These are phyloP conservation scores for Podarcis muralis DNA, from an alignment of 2,113 vertebrate genomes.

Conservation along the genomic window DNA sequence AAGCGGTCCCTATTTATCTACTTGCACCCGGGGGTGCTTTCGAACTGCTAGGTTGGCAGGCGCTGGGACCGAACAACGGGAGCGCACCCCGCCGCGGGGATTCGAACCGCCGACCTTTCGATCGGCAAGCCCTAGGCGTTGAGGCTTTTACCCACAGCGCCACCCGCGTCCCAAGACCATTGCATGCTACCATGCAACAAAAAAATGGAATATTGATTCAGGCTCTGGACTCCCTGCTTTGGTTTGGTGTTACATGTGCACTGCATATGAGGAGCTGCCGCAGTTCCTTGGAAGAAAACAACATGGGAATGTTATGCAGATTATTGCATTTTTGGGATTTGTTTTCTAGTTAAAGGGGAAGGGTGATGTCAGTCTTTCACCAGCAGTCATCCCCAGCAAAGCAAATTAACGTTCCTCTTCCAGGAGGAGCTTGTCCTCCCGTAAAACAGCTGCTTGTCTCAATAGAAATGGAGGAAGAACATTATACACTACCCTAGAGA, in stretches of 20 bases:
- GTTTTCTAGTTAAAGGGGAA: conserved; percentile 25
- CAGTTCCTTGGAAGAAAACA: conserved; percentile 23
- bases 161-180: too few species aligned
- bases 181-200: too few species aligned
- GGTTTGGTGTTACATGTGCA: background rate
- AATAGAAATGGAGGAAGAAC: conserved; percentile 22
- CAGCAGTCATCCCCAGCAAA: conserved; percentile 22
- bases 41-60: too few species aligned
- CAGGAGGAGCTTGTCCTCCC: conserved; percentile 39
- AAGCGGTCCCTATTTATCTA: too few species aligned
- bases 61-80: too few species aligned
- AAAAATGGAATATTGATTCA: background rate
- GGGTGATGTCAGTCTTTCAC: conserved; percentile 34
- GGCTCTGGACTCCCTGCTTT: background rate
- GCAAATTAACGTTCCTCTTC: conserved; percentile 53
- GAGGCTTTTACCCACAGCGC: too few species aligned
- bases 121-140: too few species aligned
- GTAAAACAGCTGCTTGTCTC: conserved; percentile 29
- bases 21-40: too few species aligned
- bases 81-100: too few species aligned
- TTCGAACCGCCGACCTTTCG: too few species aligned
- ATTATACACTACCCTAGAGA: conserved; percentile 24
- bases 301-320: background rate
- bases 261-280: background rate
- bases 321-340: conserved; percentile 4